Base-by-base conservation (phyloP, 2,113 vertebrate genomes). In the Bujurquina vittata region DNA sequence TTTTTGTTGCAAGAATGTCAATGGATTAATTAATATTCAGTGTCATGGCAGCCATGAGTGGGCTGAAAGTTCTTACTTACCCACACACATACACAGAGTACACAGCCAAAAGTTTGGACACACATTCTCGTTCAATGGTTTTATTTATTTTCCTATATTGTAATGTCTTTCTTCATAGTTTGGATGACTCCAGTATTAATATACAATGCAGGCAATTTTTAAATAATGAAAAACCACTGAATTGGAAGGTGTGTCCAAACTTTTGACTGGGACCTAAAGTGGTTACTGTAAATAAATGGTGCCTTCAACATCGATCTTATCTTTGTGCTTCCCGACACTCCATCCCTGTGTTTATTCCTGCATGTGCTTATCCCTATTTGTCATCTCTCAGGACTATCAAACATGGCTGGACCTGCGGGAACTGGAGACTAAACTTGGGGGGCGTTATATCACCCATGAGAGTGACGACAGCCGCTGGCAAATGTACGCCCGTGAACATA, bases 401-500 rank as follows among this genome's bases (percentile, higher is more conserved):
- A 94, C 97, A 0, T 98, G 97, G 97, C 90, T 98, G 80, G 97
- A 98, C 72, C 95, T 98, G 40, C 95, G 97, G 9, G 97, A 97
- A 89, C 95, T 98, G 91, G 97, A 98, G 88, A 93, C 91, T 23
- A 97, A 97, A 92, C 96, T 97, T 5, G 94, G 96, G 1, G 96
- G 95, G 81, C 96, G 97, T 54, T 97, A 98, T 91, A 97, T 98
- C 89, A 98, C 97, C 5, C 97, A 98, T 0, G 97, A 98, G 93
- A 98, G 97, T 1, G 97, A 98, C 20, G 97, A 98, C n/a, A 92
- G 90, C 17, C 97, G 97, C 85, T 98, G 97, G 97, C 96, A 97
- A 79, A 93, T 92, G 84, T 98, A 96, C 8, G 95, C 97, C 15
- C 85, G 84, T 0, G 95, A 97, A 57, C 96, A 96, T 59, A 91